Base-by-base conservation (phyloP, 92 coral and sea anemone species). In the Epizoanthus ramosus region DNA sequence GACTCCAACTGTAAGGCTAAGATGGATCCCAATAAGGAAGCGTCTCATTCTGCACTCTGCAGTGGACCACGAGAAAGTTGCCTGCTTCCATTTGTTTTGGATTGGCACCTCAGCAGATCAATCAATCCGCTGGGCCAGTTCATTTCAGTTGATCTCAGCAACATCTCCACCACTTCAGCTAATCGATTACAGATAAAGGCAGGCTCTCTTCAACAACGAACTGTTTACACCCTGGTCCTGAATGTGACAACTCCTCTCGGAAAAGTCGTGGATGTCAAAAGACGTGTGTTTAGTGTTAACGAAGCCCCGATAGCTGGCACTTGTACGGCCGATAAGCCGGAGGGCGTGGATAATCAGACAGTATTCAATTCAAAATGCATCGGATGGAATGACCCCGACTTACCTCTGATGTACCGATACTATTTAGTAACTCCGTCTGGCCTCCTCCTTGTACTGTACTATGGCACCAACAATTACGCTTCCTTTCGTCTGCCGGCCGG, bases 1-100 rank as follows among this genome's bases (percentile, higher is more conserved):
- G 77, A 83, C 16, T 82, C 84, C 10, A 92, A 92, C 69, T 92
- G 95, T 79, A 86, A 81, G 21, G 68, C 41, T 24, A 86, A 90
- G 24, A 58, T 64, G 2, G 57, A 75, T 22, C 85, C 87, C 5
- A 18, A 76, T 4, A 68, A 80, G 74, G 83, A 67, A 25, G 79
- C 85, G 50, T 45, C 24, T 13, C 81, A 87, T 15, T 80, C 90
- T 33, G 93, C 89, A 16, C 0, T 53, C 54, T 92, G 95, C 66
- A 10, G 0, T 9, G 93, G 93, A 13, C 70, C 33, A 64, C 12
- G 8, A n/a, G 54, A 70, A 25, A 37, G 56, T 6, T 70, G 74
- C 21, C 24, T 14, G 1, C 74, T 70, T 19, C 57, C 52, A 15
- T 70, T 70, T 31, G 41, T 31, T 23, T 70, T 15, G 8, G 28